Conservation (phyloP, 2,797 vertebrate genomes). For the Rhabdophis nuchalis region DNA sequence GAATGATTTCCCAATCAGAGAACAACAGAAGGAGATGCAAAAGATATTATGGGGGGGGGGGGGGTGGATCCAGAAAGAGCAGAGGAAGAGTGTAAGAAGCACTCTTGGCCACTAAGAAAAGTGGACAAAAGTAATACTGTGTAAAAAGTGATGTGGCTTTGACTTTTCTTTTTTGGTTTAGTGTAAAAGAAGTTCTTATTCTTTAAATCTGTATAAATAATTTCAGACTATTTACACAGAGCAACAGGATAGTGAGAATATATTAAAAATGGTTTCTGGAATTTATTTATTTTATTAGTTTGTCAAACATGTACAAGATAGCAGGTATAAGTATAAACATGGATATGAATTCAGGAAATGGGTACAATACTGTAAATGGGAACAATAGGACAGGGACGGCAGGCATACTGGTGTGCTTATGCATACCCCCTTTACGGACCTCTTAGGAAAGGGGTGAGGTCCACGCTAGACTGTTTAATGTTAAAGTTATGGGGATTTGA, state of each 20-base stretch:
- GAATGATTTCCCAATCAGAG: not conserved
- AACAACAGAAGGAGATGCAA: not conserved
- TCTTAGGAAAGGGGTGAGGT: no score
- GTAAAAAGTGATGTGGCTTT: not conserved
- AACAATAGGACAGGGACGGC: no score
- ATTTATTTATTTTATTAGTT: not conserved
- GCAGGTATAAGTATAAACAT: no score
- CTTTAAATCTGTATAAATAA: not conserved
- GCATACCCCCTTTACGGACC: no score
- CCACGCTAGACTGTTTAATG: no score
- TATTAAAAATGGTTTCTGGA: not conserved
- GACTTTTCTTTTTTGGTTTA: not conserved
- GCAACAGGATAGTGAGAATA: not conserved
- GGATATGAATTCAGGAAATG: no score
- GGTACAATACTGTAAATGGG: no score
- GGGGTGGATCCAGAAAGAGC: not conserved
- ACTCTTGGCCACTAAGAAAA: not conserved
- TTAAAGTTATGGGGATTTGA: no score
- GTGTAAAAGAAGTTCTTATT: not conserved
- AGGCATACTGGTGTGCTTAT: no score
- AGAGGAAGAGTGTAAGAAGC: not conserved
- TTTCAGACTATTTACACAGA: not conserved
- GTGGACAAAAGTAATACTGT: not conserved
- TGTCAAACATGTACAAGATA: no score
- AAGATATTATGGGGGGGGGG: not conserved